A percentile compares a stretch with the other conserved stretches of the same genome.
These are phyloP conservation scores for Heliconius eleuchia DNA, from an alignment of 1,140 invertebrate species.

Conservation along the genomic window DNA sequence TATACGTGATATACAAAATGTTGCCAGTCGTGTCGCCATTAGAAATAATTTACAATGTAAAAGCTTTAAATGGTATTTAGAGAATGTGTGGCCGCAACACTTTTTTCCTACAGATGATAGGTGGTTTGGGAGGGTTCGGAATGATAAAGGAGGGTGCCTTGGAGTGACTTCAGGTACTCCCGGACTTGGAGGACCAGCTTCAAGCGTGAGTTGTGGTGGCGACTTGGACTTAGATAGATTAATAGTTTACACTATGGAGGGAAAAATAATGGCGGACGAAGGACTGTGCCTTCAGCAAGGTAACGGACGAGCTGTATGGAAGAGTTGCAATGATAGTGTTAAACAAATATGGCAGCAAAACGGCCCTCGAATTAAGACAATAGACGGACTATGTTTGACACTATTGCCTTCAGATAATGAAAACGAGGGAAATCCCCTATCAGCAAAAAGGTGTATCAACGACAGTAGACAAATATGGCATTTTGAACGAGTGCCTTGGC, in stretches of 20 bases:
- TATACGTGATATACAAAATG: slow-evolving; percentile 83
- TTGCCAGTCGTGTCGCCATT: slow-evolving; percentile 88
- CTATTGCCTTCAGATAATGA: slow-evolving; percentile 46
- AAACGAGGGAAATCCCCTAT: slow-evolving; percentile 55
- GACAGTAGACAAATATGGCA: slow-evolving; percentile 72
- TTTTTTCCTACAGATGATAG: slow-evolving; percentile 92
- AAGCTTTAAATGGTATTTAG: slow-evolving; percentile 96
- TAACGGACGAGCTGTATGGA: slow-evolving; percentile 68
- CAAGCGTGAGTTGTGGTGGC: slow-evolving; percentile 52
- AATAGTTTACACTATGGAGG: slow-evolving; percentile 65
- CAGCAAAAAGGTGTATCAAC: slow-evolving; percentile 56
- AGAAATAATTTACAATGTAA: slow-evolving; percentile 92
- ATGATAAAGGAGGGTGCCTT: slow-evolving; percentile 65
- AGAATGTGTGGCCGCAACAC: slow-evolving; percentile 94
- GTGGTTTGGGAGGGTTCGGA: slow-evolving; percentile 82
- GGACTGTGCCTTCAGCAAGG: slow-evolving; percentile 69
- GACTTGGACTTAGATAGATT: slow-evolving; percentile 61
- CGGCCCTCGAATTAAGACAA: slow-evolving; percentile 65
- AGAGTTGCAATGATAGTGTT: slow-evolving; percentile 59
- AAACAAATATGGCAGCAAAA: slow-evolving; percentile 74
- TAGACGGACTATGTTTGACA: slow-evolving; percentile 62
- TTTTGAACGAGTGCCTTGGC: slow-evolving; percentile 77
- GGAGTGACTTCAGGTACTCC: slow-evolving; percentile 52
- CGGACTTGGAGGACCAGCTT: slow-evolving; percentile 63
- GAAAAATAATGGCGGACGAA: slow-evolving; percentile 72